phyloP scores from a whole-genome alignment of 1,140 invertebrate species.

The Drosophila micromelanica region DNA sequence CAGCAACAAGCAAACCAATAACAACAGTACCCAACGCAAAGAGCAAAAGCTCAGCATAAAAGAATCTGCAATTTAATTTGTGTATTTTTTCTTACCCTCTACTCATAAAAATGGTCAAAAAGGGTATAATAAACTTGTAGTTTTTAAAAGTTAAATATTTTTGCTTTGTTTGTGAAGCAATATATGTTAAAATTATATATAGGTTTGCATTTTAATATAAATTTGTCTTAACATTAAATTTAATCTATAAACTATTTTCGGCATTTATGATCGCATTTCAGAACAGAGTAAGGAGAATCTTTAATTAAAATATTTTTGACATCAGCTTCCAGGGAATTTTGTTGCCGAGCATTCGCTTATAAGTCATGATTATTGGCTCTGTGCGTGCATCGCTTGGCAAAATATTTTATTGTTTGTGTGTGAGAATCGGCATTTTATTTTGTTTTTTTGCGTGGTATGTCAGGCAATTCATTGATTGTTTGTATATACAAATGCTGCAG shows the following conservation, averaged over 20 bases:
- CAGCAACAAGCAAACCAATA: slow-evolving; percentile 19
- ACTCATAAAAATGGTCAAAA: neutral
- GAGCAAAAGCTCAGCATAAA: slow-evolving; percentile 32
- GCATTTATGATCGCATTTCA: no score
- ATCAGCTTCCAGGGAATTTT: neutral
- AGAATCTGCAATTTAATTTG: slow-evolving; percentile 72
- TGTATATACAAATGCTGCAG: slow-evolving; percentile 32
- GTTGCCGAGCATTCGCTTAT: neutral
- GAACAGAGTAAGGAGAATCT: neutral
- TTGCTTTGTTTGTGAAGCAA: no score
- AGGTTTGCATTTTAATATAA: no score
- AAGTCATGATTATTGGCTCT: slow-evolving; percentile 1
- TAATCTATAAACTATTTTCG: no score
- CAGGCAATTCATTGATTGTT: slow-evolving; percentile 57
- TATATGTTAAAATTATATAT: no score
- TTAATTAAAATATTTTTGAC: neutral
- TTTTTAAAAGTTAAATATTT: no score
- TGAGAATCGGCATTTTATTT: slow-evolving; percentile 33
- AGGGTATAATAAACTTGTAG: neutral
- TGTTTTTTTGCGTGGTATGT: slow-evolving; percentile 35
- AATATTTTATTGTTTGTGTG: slow-evolving; percentile 49
- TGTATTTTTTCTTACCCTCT: slow-evolving; percentile 23
- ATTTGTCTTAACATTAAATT: no score
- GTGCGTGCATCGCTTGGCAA: slow-evolving; percentile 4
- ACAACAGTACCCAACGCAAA: slow-evolving; percentile 14